phyloP scores from a whole-genome alignment of 2,888 invertebrate genomes.

The Archips xylosteana region DNA sequence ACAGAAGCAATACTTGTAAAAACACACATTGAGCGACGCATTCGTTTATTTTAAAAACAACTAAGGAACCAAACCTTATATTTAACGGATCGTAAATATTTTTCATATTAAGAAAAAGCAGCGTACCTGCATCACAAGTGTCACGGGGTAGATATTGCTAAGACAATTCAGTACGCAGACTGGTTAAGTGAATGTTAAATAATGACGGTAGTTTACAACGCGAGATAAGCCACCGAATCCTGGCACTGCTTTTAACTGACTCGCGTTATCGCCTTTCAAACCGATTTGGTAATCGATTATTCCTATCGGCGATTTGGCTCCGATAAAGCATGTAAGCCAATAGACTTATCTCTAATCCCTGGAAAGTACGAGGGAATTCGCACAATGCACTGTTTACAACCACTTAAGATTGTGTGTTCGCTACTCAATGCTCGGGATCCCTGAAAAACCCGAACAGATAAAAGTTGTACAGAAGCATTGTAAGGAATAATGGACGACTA shows the following conservation, averaged over 20 bases:
- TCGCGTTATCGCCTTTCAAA: background rate
- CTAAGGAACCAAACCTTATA: too few species aligned
- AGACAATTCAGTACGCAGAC: background rate
- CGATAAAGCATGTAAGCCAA: conserved; percentile 1
- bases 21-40: too few species aligned
- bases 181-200: too few species aligned
- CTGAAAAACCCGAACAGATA: background rate
- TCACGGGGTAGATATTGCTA: too few species aligned
- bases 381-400: background rate
- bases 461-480: background rate
- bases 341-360: conserved; percentile 4
- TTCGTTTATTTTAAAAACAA: too few species aligned
- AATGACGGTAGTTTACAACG: background rate
- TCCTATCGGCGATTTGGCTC: background rate
- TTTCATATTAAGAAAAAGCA: too few species aligned
- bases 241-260: background rate
- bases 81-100: too few species aligned
- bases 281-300: background rate
- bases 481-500: background rate
- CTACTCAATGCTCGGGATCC: background rate
- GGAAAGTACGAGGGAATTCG: background rate
- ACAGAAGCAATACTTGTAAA: background rate
- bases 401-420: background rate
- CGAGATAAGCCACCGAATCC: background rate
- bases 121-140: too few species aligned